Percentiles rank a stretch among this genome's conserved stretches.
phyloP scores from a whole-genome alignment of 37 sponge, comb jelly and placozoan species.

The Corticium candelabrum region DNA sequence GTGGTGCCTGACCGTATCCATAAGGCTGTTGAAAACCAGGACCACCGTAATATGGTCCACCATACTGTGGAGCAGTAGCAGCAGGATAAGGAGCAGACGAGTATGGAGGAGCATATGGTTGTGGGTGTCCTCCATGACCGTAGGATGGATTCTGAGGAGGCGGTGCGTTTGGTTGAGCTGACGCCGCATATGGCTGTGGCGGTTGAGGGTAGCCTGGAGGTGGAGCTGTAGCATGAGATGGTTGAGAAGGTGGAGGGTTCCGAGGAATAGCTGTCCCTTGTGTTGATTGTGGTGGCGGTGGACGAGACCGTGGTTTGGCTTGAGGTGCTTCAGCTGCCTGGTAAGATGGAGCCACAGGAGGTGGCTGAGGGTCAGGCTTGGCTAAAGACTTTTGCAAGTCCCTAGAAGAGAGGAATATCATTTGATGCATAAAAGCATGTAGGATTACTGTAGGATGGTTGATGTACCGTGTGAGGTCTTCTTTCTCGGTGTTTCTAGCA shows the following conservation, averaged over 20 bases:
- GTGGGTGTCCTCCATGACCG: too few relatives aligned
- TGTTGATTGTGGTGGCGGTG: conserved; percentile 23
- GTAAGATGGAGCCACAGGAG: not conserved
- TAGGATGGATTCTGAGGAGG: too few relatives aligned
- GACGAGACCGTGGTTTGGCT: conserved; percentile 5
- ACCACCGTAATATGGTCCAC: not conserved
- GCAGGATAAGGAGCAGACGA: too few relatives aligned
- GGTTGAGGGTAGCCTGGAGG: conserved; percentile 12
- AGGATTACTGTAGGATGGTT: not conserved
- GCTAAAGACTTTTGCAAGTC: conserved; percentile 55
- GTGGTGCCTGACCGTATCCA: conserved; percentile 12
- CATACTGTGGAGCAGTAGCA: too few relatives aligned
- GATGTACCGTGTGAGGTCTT: conserved; percentile 64
- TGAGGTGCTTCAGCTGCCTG: not conserved
- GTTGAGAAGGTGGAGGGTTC: not conserved
- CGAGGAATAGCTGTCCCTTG: too few relatives aligned
- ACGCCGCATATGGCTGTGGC: too few relatives aligned
- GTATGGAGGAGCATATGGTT: too few relatives aligned
- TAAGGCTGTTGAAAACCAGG: not conserved
- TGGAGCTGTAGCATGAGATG: conserved; percentile 17
- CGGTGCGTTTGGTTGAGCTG: too few relatives aligned
- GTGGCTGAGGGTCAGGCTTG: conserved; percentile 2
- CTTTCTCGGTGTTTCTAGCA: conserved; percentile 93
- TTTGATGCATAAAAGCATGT: not conserved
- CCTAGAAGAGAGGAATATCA: conserved; percentile 13